Evolutionary conservation across 2,797 vertebrate genomes (phyloP), one percentile per base, ranked within the genome.

Genomic region (Pelodytes ibericus): DNA sequence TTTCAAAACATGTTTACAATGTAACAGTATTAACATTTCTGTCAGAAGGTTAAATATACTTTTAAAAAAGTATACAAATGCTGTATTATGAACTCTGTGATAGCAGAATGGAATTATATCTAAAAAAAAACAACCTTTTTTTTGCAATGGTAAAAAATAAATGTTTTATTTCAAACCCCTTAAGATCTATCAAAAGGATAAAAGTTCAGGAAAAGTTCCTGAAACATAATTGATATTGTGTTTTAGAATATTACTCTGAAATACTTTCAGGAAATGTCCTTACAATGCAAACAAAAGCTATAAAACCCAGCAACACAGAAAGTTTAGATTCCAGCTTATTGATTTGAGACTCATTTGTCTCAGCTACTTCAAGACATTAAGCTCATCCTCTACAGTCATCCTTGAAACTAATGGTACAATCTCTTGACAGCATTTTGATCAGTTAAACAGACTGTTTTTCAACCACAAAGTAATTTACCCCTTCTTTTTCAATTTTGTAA

Each of bases 371-470:
- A 73, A 82, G 57, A 60, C 27, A 72, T 83, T 79, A 81, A 71
- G 24, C 59, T 60, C n/a, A 53, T 39, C 61, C 74, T 77, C 27
- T 81, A 16, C 71, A 44, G 75, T 56, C 80, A 27, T 41, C 20
- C 63, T 82, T 83, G 71, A 83, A 83, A 82, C 87, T 57, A 79
- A 78, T 53, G 22, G 3, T 79, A 4, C 71, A 82, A 82, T 82
- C 80, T 83, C 59, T 80, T 85, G 68, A 79, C 72, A 81, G 47
- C 13, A 86, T 80, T 82, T 75, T 85, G 64, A 85, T 74, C 22
- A 13, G 58, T 81, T 85, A 83, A 60, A 73, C 9, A 79, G 74
- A 80, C 44, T 22, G 10, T 20, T 82, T 88, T 83, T 82, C 64
- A 82, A 70, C 80, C 66, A 70, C 74, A 74, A 82, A 71, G 49